Evolutionary conservation across 2,888 invertebrate species (phyloP).

Genomic region (Clunio marinus): DNA sequence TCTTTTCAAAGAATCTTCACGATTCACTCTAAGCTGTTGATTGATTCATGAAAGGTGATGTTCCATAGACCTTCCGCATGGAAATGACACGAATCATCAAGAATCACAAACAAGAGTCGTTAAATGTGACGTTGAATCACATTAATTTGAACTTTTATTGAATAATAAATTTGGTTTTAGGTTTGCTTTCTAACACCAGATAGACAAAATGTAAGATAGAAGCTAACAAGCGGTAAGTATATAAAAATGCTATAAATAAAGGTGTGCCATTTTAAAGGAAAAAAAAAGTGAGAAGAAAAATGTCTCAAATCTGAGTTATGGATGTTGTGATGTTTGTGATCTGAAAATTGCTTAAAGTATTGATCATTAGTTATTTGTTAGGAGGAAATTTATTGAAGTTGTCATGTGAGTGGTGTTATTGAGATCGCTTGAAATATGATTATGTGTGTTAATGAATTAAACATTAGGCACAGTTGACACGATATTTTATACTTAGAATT

Average conservation of each 20-base stretch:
- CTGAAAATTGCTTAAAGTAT: constrained; percentile 36
- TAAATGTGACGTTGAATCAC: constrained; percentile 24
- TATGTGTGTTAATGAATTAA: constrained; percentile 25
- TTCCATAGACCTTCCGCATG: neutral
- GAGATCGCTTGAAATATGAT: constrained; percentile 16
- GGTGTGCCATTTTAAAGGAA: constrained; percentile 15
- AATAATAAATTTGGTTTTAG: constrained; percentile 27
- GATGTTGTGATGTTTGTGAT: constrained; percentile 38
- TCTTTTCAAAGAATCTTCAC: neutral
- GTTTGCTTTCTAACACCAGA: neutral
- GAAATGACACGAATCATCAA: constrained; percentile 19
- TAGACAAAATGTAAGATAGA: neutral
- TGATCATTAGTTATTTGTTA: constrained; percentile 36
- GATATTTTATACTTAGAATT: no score
- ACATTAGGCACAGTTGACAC: neutral
- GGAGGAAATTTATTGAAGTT: constrained; percentile 31
- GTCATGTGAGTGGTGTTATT: constrained; percentile 8
- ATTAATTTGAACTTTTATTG: constrained; percentile 32
- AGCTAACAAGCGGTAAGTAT: constrained; percentile 5
- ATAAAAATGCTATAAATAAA: constrained; percentile 37
- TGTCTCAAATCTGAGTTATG: constrained; percentile 32
- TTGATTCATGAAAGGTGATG: constrained; percentile 33
- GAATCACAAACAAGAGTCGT: constrained; percentile 30
- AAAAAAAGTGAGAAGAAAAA: constrained; percentile 14
- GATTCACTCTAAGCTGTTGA: neutral